Base-by-base conservation (phyloP, 92 coral and sea anemone genomes). In the Porites evermanni region DNA sequence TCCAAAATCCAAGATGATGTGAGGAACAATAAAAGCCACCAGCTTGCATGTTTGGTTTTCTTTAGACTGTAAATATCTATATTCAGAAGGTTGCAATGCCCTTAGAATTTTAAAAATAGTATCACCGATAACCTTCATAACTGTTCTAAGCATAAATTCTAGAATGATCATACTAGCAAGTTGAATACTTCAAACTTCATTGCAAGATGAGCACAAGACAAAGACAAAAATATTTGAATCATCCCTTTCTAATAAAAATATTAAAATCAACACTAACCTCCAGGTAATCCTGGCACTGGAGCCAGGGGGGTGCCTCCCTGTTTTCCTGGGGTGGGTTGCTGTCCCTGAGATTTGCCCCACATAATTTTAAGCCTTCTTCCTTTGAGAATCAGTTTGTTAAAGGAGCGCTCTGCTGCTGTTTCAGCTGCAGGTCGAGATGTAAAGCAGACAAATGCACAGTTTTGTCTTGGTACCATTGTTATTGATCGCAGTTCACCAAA, bases 331-430 rank as follows among this genome's bases (percentile, higher is more conserved):
- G 95, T 26, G 12, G 96, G 86, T 77, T 95, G 96, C 85, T 94
- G 98, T 5, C 99, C 99, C 81, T 97, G 99, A 23, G 99, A 93
- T 81, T 97, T 97, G 72, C 99, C 99, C 99, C 99, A 97, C 97
- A 97, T 90, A 70, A 97, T 97, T 80, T 97, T 97, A 83, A 97
- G 86, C 44, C 99, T 78, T 17, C 99, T 81, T 5, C 99, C 99
- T 67, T 97, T 97, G 60, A 97, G 91, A 58, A 97, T 95, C 21
- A 97, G 84, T 78, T 95, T 97, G 89, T 93, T 95, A 72, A 97
- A 97, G 38, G 99, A 97, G 10, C 89, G 92, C 70, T 97, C 99
- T 21, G 99, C 96, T 16, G 99, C 99, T 54, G 96, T 89, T 82
- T 97, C 99, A 0, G 99, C 99, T 29, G 99, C 85, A 69, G 84